phyloP scores from a whole-genome alignment of 1,140 invertebrate species.

The Macrosteles quadrilineatus region DNA sequence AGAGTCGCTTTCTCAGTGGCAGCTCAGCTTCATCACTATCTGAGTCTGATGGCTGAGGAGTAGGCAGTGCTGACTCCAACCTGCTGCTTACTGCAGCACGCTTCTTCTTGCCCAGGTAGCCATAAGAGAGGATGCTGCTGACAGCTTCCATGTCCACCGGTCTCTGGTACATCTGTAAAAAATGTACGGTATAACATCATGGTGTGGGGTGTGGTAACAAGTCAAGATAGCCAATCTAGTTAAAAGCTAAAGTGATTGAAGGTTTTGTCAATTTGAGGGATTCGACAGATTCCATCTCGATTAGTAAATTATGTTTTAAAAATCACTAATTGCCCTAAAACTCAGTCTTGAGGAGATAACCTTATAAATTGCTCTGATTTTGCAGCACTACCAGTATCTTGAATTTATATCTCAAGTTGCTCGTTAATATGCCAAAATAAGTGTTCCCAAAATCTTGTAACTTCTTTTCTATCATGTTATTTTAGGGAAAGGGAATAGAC shows the following conservation, averaged over 20 bases:
- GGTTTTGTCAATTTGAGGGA: background rate
- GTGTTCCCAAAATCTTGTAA: too few relatives aligned
- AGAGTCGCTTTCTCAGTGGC: slow-evolving; percentile 44
- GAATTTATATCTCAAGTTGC: too few relatives aligned
- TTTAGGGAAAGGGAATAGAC: too few relatives aligned
- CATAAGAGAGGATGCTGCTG: slow-evolving; percentile 44
- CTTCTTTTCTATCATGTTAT: too few relatives aligned
- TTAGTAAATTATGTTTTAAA: too few relatives aligned
- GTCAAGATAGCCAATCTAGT: background rate
- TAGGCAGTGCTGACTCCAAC: slow-evolving; percentile 49
- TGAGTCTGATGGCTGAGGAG: slow-evolving; percentile 56
- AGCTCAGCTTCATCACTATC: slow-evolving; percentile 52
- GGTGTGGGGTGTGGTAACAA: background rate
- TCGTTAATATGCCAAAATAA: too few relatives aligned
- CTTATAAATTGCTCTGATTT: too few relatives aligned
- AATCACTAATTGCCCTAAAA: too few relatives aligned
- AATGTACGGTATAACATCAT: background rate
- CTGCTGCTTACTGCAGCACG: slow-evolving; percentile 36
- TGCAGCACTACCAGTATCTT: too few relatives aligned
- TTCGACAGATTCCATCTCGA: too few relatives aligned
- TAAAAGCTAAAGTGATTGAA: background rate
- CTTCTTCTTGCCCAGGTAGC: slow-evolving; percentile 40
- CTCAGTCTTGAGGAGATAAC: too few relatives aligned
- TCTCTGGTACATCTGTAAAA: slow-evolving; percentile 36
- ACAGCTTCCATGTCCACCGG: slow-evolving; percentile 52